Evolutionary conservation across 1,140 invertebrate genomes (phyloP), one percentile per base, ranked within the genome.

Genomic region (Aporrectodea caliginosa): DNA sequence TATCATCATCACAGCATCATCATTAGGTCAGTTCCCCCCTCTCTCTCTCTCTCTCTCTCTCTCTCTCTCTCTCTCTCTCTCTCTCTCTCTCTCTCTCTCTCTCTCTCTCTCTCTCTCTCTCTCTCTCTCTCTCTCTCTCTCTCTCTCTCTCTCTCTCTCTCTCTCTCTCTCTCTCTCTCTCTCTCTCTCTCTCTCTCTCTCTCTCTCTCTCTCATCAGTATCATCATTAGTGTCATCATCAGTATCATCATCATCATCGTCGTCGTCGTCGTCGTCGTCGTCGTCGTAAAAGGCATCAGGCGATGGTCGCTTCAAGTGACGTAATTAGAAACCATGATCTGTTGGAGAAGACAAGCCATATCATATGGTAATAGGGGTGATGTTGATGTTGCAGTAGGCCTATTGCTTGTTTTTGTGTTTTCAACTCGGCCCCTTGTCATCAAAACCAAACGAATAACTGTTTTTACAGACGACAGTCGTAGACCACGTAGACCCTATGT

Each of bases 91-190:
- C 43, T 58, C 43, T 58, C 6, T 58, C 43, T 58, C 43, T 58
- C 6, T 58, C 43, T 58, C 43, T 58, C 6, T 58, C 43, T 58
- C 43, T 58, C 6, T 58, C 43, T 58, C 43, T 58, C 6, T 58
- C 43, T 58, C 43, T 58, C 6, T 58, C 43, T 58, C 43, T 58
- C 6, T 58, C 43, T 58, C 43, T 58, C 43, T 58, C 43, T 58
- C 43, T 58, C 43, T 58, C 43, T 58, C 43, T 58, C 43, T 58
- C 43, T 58, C 43, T 58, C 43, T 58, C 43, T 58, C 43, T 58
- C 43, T 58, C 43, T 58, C 43, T 58, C 43, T 58, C 43, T 58
- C 43, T 58, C 43, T 58, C 43, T 58, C 43, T 58, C 43, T 58
- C 43, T 58, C 43, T 58, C 43, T 58, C 43, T 58, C 43, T 58